Evolutionary conservation across 2,797 vertebrate species (phyloP).

Genomic region (Nannoperca obscura): DNA sequence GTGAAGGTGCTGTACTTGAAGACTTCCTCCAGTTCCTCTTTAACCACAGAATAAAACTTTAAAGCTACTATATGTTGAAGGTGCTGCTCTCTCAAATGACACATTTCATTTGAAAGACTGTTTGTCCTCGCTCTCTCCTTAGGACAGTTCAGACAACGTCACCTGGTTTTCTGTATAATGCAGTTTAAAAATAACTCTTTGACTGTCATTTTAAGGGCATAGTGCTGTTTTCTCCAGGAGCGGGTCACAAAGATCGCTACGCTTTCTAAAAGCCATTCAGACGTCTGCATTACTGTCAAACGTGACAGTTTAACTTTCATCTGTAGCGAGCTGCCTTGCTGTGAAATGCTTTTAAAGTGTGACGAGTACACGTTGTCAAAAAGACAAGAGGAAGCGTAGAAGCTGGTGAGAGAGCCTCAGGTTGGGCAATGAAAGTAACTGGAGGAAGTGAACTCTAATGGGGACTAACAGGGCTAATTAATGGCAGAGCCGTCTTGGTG

Average conservation of each 20-base stretch:
- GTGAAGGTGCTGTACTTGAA: background rate
- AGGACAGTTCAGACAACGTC: background rate
- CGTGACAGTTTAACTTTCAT: slow-evolving; percentile 2
- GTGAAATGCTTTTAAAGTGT: slow-evolving; percentile 13
- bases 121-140: background rate
- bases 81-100: no score
- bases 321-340: background rate
- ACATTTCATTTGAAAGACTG: no score
- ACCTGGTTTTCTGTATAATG: background rate
- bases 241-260: background rate
- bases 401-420: background rate
- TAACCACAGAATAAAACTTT: background rate
- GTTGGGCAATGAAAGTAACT: background rate
- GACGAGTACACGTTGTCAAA: slow-evolving; percentile 1
- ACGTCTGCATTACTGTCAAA: slow-evolving; percentile 19
- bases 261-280: slow-evolving; percentile 10
- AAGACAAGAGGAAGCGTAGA: background rate
- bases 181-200: background rate
- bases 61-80: no score
- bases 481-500: slow-evolving; percentile 42
- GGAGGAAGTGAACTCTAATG: background rate
- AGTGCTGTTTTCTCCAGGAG: background rate
- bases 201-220: background rate
- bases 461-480: slow-evolving; percentile 49
- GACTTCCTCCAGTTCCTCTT: background rate